Conservation (phyloP, 2,113 vertebrate species). For the Percina caprodes region DNA sequence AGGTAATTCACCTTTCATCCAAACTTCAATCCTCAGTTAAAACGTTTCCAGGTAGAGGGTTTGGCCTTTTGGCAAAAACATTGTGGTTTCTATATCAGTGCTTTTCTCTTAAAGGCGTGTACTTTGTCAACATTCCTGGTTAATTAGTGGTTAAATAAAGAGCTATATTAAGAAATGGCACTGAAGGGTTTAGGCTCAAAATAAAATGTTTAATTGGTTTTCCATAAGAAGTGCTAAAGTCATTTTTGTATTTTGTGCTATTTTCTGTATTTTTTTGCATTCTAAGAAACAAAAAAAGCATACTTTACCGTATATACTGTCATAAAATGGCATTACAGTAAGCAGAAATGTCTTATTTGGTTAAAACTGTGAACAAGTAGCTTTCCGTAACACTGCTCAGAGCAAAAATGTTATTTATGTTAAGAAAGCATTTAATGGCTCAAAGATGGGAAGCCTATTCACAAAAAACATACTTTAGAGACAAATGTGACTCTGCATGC, state of each 20-base stretch:
- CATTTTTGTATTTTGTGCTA: neutral
- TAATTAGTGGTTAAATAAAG: constrained; percentile 45
- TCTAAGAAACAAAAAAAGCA: neutral
- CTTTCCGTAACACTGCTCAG: neutral
- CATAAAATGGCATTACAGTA: neutral
- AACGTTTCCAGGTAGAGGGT: neutral
- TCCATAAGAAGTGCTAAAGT: neutral
- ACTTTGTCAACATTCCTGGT: constrained; percentile 47
- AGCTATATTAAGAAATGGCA: constrained; percentile 4
- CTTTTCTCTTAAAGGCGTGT: constrained; percentile 10
- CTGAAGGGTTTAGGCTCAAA: neutral
- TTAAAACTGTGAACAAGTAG: constrained; percentile 1
- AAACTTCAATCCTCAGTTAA: neutral
- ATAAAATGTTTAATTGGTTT: neutral
- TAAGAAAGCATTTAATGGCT: neutral
- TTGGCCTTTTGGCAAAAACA: neutral
- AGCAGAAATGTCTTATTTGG: neutral
- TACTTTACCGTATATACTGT: neutral
- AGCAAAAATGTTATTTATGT: neutral
- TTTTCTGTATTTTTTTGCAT: neutral
- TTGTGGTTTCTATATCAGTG: neutral
- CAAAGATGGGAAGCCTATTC: constrained; percentile 6
- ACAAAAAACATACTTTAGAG: constrained; percentile 32
- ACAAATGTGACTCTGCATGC: constrained; percentile 30
- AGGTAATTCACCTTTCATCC: constrained; percentile 16